Evolutionary conservation across 2,797 vertebrate genomes (phyloP).

Genomic region (Pantherophis vulpinus): DNA sequence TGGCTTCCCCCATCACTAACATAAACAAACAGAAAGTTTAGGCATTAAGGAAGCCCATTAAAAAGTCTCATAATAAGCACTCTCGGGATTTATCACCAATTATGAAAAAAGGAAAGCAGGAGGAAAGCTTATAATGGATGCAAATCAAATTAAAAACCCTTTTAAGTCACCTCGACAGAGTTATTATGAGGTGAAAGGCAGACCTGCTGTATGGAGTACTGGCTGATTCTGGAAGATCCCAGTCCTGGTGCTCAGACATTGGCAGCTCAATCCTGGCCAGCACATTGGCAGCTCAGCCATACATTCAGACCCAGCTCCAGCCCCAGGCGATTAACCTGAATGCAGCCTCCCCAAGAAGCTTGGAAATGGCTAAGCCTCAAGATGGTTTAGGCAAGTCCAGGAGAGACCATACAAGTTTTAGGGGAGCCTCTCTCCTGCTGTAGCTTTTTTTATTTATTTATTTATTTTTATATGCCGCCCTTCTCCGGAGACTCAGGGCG

Average conservation of each 20-base stretch:
- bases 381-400: neutral
- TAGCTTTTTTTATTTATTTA: no score
- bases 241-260: no score
- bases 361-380: neutral
- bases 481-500: no score
- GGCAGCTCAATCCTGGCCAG: no score
- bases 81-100: slow-evolving; percentile 53
- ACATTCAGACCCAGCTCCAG: neutral
- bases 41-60: slow-evolving; percentile 69
- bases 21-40: slow-evolving; percentile 61
- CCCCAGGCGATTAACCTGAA: neutral
- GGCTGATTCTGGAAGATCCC: neutral
- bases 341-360: neutral
- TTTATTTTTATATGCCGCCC: no score
- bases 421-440: no score
- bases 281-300: no score
- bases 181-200: neutral
- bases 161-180: neutral
- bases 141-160: slow-evolving; percentile 57
- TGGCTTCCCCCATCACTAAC: slow-evolving; percentile 64
- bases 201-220: neutral
- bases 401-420: no score
- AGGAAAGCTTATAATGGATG: slow-evolving; percentile 58
- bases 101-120: slow-evolving; percentile 50
- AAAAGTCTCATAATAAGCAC: slow-evolving; percentile 60